phyloP scores from a whole-genome alignment of 2,113 vertebrate species.

The Alouatta palliata region DNA sequence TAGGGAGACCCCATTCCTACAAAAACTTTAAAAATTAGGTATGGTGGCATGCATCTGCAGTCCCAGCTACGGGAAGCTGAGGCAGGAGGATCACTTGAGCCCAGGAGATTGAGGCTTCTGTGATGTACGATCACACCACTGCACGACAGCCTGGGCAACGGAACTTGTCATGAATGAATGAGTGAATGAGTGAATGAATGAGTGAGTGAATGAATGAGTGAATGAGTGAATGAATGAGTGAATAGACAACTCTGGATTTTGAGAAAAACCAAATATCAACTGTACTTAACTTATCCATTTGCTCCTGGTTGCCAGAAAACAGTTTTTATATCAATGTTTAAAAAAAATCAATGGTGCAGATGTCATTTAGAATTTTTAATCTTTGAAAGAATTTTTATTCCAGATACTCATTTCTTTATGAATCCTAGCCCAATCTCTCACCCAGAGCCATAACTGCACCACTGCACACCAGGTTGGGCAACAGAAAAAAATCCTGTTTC shows the following conservation, averaged over 20 bases:
- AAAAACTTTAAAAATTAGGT: too few relatives aligned
- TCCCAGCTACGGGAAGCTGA: too few relatives aligned
- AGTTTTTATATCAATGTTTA: conserved; percentile 70
- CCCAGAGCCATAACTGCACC: background rate
- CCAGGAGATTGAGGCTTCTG: too few relatives aligned
- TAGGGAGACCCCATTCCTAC: too few relatives aligned
- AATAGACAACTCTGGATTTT: conserved; percentile 77
- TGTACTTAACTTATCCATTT: conserved; percentile 55
- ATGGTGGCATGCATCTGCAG: too few relatives aligned
- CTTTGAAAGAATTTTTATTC: conserved; percentile 70
- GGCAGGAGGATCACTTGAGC: too few relatives aligned
- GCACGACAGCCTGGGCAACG: too few relatives aligned
- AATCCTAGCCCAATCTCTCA: conserved; percentile 45
- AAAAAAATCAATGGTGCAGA: conserved; percentile 71
- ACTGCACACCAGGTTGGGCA: background rate
- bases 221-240: too few relatives aligned
- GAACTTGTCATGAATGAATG: too few relatives aligned
- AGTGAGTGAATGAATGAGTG: too few relatives aligned
- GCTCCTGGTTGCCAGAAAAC: conserved; percentile 68
- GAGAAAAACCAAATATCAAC: conserved; percentile 67
- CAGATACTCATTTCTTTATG: conserved; percentile 69
- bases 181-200: too few relatives aligned
- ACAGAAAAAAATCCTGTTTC: background rate
- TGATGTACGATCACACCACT: too few relatives aligned
- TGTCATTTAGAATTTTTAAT: conserved; percentile 73